phyloP scores from a whole-genome alignment of 2,888 invertebrate species.

The Papilio protenor region DNA sequence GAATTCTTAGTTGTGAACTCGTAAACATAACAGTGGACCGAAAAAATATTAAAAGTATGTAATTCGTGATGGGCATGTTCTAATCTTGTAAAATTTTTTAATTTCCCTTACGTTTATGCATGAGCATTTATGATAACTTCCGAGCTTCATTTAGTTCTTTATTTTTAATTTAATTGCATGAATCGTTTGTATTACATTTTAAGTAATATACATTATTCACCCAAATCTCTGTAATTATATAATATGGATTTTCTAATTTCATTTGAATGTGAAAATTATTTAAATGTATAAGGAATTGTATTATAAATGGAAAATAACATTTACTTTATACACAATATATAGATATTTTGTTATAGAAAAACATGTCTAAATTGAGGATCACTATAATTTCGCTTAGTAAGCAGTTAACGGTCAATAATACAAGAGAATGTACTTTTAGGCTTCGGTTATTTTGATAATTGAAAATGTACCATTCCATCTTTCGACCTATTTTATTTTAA shows the following conservation, averaged over 20 bases:
- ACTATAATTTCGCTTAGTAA: neutral
- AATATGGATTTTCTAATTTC: neutral
- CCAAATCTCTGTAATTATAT: neutral
- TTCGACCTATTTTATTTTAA: no score
- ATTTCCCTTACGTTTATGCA: neutral
- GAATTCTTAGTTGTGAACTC: neutral
- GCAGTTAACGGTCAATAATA: neutral
- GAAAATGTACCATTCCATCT: neutral
- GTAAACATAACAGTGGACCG: neutral
- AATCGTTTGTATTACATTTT: neutral
- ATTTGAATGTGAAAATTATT: neutral
- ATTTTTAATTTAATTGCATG: neutral
- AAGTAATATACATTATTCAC: neutral
- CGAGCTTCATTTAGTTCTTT: neutral
- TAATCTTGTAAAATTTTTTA: neutral
- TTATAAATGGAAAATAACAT: neutral
- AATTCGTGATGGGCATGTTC: conserved; percentile 31
- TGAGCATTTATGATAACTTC: neutral
- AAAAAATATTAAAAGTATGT: conserved; percentile 36
- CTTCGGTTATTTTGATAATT: neutral
- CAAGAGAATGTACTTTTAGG: neutral
- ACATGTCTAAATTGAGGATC: neutral
- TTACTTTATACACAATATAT: neutral
- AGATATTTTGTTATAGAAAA: neutral
- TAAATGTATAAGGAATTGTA: neutral